Evolutionary conservation across 2,113 vertebrate species (phyloP).

Genomic region (Procavia capensis): DNA sequence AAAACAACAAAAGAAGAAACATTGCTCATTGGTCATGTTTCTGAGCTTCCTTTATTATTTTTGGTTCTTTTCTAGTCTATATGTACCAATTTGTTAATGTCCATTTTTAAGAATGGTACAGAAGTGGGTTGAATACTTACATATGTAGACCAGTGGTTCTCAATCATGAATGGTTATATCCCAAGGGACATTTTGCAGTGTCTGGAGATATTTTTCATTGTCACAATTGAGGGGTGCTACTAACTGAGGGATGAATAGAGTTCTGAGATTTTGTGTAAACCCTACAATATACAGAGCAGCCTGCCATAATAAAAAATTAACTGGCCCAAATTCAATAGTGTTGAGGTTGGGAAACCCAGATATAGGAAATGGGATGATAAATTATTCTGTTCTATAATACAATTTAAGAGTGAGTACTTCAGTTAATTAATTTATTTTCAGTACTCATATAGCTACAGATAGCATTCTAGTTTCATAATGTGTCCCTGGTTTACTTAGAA

Average conservation of each 20-base stretch:
- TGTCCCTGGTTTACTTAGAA: neutral
- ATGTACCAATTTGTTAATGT: neutral
- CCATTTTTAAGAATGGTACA: neutral
- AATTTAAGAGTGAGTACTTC: neutral
- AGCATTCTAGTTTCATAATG: neutral
- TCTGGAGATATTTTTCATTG: neutral
- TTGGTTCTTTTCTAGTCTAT: neutral
- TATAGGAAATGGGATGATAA: neutral
- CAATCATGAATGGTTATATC: neutral
- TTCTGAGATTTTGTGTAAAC: neutral
- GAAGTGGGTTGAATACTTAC: neutral
- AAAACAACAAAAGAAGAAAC: neutral
- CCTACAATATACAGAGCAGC: neutral
- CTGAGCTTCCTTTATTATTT: neutral
- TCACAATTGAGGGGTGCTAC: neutral
- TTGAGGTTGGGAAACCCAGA: neutral
- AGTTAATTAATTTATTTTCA: slow-evolving; percentile 6
- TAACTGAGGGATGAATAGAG: neutral
- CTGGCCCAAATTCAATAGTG: neutral
- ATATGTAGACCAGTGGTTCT: neutral
- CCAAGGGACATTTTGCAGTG: neutral
- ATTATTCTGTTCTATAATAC: neutral
- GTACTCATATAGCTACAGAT: neutral
- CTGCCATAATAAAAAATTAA: neutral
- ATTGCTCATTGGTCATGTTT: neutral